Evolutionary conservation across 2,113 vertebrate species (phyloP).

Genomic region (Alectura lathami): DNA sequence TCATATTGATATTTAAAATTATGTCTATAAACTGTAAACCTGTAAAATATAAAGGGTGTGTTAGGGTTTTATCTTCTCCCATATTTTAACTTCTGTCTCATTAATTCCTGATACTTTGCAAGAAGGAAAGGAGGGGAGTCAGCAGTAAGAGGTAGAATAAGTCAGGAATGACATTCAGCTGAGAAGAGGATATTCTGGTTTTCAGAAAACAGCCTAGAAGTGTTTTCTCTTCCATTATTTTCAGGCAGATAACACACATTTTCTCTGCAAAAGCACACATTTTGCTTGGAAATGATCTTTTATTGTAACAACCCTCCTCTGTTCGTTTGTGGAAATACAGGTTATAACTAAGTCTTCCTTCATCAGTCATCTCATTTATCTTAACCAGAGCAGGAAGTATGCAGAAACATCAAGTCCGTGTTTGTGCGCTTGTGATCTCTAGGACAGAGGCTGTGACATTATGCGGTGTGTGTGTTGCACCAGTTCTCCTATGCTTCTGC

Average conservation of each 20-base stretch:
- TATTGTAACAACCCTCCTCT: background rate
- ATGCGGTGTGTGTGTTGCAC: background rate
- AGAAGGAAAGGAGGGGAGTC: background rate
- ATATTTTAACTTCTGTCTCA: slow-evolving; percentile 32
- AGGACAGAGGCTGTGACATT: background rate
- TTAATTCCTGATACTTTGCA: slow-evolving; percentile 1
- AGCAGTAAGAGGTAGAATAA: background rate
- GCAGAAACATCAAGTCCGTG: background rate
- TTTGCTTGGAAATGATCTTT: background rate
- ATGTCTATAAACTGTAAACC: background rate
- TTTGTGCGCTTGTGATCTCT: background rate
- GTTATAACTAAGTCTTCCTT: background rate
- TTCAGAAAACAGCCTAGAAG: background rate
- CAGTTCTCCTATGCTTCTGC: background rate
- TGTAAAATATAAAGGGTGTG: background rate
- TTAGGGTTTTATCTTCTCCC: background rate
- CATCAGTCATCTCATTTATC: background rate
- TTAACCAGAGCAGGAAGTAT: background rate
- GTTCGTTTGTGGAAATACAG: background rate
- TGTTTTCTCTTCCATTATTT: background rate
- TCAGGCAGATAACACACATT: background rate
- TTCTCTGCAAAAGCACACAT: background rate
- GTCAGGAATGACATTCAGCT: background rate
- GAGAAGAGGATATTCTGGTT: background rate
- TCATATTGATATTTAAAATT: slow-evolving; percentile 4